Base-by-base conservation (phyloP, 2,888 invertebrate genomes). In the Petrolisthes manimaculis region DNA sequence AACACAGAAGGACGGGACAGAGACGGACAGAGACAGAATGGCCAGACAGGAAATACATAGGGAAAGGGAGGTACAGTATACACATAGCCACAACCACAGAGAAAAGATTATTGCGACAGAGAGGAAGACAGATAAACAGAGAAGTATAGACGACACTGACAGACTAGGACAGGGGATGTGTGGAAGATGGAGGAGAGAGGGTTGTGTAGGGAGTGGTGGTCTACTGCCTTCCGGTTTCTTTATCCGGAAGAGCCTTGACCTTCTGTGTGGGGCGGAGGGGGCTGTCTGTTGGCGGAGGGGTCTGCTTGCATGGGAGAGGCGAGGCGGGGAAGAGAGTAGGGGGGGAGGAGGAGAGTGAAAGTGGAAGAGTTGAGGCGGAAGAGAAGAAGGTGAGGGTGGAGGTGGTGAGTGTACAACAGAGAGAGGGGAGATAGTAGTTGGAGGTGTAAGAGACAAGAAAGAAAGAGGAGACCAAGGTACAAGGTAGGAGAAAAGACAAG, bases 171-270 rank as follows among this genome's bases (percentile, higher is more conserved):
- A 21, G 74, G 8, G 18, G 21, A n/a, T 8, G 24, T 18, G 18
- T 74, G n/a, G 77, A 77, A 71, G 21, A 71, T 6, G 21, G 71
- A 1, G 71, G 6, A 6, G 71, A 71, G n/a, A 18, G 21, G 71
- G 21, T 37, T 37, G 37, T 37, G 2, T 1, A 37, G 71, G 6
- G 71, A 71, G 71, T 18, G 71, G 14, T 71, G 71, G 71, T 71
- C 71, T n/a, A 71, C 71, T n/a, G 21, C n/a, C 21, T 71, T 71
- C 71, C 71, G 71, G 71, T 71, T 12, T 71, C 14, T 71, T 71
- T 71, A 71, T 71, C 14, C 6, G 71, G 21, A 71, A 71, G 18
- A 71, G 71, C 71, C 71, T n/a, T 71, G 71, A 71, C 71, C 71
- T 71, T 71, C 71, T 71, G 71, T 0, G 6, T 12, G 71, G 21